phyloP scores from a whole-genome alignment of 2,113 vertebrate species.

The Toxotes chatareus region DNA sequence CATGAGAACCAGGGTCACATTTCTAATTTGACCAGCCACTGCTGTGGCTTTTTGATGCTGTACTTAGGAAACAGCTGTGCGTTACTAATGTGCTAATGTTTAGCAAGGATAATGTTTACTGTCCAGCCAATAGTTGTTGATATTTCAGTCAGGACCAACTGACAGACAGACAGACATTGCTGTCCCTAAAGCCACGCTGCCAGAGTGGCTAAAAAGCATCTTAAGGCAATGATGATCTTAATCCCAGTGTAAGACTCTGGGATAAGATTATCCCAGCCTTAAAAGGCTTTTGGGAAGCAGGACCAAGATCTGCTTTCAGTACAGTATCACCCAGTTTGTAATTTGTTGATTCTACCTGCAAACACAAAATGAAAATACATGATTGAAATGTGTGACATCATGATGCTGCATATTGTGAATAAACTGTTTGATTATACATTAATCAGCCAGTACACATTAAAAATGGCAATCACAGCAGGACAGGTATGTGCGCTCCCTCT shows the following conservation, averaged over 20 bases:
- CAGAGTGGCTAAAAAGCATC: not conserved
- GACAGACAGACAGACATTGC: not conserved
- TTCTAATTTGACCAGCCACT: too few species aligned
- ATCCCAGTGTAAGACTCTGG: not conserved
- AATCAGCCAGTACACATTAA: not conserved
- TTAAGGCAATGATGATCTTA: slow-evolving; percentile 9
- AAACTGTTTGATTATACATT: not conserved
- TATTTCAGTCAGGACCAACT: not conserved
- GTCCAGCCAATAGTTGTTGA: not conserved
- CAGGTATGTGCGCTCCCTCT: not conserved
- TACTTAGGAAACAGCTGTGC: too few species aligned
- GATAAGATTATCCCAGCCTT: slow-evolving; percentile 14
- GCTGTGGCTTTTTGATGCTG: too few species aligned
- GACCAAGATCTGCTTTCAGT: not conserved
- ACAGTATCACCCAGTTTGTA: not conserved
- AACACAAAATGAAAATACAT: not conserved
- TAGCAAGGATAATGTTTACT: too few species aligned
- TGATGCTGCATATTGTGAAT: not conserved
- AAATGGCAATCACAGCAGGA: not conserved
- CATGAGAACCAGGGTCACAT: too few species aligned
- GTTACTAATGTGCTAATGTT: too few species aligned
- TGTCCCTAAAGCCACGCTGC: not conserved
- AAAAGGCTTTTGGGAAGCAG: slow-evolving; percentile 18
- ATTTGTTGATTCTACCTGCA: not conserved
- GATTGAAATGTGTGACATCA: not conserved